phyloP scores from a whole-genome alignment of 1,140 invertebrate species.

The Periplaneta americana region DNA sequence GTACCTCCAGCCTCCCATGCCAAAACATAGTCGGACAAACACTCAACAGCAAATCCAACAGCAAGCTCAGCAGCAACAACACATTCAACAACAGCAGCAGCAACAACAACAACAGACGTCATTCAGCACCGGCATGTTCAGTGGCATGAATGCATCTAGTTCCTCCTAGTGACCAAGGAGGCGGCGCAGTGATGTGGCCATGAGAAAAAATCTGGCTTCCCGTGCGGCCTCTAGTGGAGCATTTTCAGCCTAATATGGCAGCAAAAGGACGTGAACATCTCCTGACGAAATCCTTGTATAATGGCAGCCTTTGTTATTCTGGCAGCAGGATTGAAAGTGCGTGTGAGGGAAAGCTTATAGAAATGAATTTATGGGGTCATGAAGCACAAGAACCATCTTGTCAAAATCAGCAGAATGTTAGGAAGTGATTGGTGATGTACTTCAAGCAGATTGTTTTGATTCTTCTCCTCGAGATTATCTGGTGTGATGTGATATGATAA shows the following conservation, averaged over 20 bases:
- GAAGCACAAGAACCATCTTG: background rate
- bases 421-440: background rate
- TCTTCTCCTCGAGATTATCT: background rate
- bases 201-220: background rate
- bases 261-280: background rate
- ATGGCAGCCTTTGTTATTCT: background rate
- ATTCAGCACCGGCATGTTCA: conserved; percentile 67
- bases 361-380: background rate
- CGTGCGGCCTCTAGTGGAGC: background rate
- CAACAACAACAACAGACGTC: conserved; percentile 50
- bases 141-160: conserved; percentile 72
- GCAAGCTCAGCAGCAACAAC: conserved; percentile 37
- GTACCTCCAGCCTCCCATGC: conserved; percentile 90
- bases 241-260: background rate
- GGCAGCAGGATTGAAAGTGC: background rate
- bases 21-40: conserved; percentile 71
- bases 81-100: conserved; percentile 40
- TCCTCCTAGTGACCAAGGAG: conserved; percentile 54
- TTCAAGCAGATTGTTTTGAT: background rate
- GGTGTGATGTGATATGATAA: background rate
- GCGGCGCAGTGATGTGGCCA: background rate
- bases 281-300: no score
- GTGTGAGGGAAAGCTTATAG: no score
- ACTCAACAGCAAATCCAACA: conserved; percentile 50
- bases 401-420: background rate